Base-by-base conservation (phyloP, 2,888 invertebrate species). In the Tupiocoris notatus region DNA sequence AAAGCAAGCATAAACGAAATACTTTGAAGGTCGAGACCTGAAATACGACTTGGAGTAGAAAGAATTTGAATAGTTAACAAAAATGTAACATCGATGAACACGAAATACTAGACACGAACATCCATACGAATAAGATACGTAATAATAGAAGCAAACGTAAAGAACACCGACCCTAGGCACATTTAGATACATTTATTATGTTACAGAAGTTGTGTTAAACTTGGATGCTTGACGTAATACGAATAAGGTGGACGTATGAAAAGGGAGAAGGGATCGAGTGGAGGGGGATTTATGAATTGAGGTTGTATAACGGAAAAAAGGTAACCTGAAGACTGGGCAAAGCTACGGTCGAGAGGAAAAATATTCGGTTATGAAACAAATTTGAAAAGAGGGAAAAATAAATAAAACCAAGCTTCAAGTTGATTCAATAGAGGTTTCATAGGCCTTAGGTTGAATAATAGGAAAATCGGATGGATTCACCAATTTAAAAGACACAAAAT, bases 91-190 rank as follows among this genome's bases (percentile, higher is more conserved):
- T 16, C 39, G n/a, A 73, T 73, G 20, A 54, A 73, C 61, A 73
- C 73, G 73, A 73, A 70, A 1, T 73, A 54, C 73, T 73, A 73
- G 23, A 12, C 23, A 73, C 73, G 23, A 73, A 73, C 73, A 73
- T 73, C 54, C 62, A 73, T 23, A 62, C 25, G 58, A 73, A 73
- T 22, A 62, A 73, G 62, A 61, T 18, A 59, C 59, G 59, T 59
- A 59, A 39, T 39, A 39, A 12, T 39, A 66, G 16, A 59, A 59
- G 70, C 59, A 70, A 70, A 70, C 58, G 16, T n/a, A 22, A n/a
- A 70, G 22, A 59, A 70, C 59, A 59, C 59, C 24, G 57, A 59
- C 58, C 59, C 70, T 23, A 18, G 59, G 24, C 24, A 57, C 9
- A 39, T 39, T 39, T 39, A 39, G 39, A 39, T 39, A 39, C 39